Conservation (phyloP, 2,113 vertebrate species). For the Strix aluco region DNA sequence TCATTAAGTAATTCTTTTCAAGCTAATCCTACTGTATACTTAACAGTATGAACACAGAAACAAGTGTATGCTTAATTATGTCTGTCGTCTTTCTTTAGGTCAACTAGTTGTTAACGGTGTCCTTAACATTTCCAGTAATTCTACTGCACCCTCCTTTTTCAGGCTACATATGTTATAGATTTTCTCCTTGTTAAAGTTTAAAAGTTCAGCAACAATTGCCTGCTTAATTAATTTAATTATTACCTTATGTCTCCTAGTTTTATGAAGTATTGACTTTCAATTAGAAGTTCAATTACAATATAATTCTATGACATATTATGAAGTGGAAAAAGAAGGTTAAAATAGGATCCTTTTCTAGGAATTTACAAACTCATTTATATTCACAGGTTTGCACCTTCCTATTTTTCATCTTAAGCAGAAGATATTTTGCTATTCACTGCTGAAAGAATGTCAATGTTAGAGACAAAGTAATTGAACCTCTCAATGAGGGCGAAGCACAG, state of each 20-base stretch:
- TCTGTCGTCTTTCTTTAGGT: slow-evolving; percentile 4
- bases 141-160: not conserved
- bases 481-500: not conserved
- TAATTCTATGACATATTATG: not conserved
- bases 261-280: slow-evolving; percentile 32
- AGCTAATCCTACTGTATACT: not conserved
- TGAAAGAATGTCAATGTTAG: not conserved
- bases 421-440: not conserved
- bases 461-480: not conserved
- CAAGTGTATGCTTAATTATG: not conserved
- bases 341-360: not conserved
- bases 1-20: slow-evolving; percentile 25
- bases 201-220: slow-evolving; percentile 25
- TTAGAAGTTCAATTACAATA: not conserved
- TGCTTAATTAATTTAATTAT: slow-evolving; percentile 28
- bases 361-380: not conserved
- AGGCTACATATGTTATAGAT: not conserved
- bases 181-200: slow-evolving; percentile 13
- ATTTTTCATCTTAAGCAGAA: not conserved
- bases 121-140: slow-evolving; percentile 50
- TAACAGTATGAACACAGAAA: not conserved
- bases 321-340: slow-evolving; percentile 1
- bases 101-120: slow-evolving; percentile 14
- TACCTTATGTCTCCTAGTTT: slow-evolving; percentile 1
- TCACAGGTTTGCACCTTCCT: not conserved